A percentile compares a stretch with the other conserved stretches of the same genome.
Evolutionary conservation across 2,113 vertebrate species (phyloP).

Genomic region (Mastomys coucha): DNA sequence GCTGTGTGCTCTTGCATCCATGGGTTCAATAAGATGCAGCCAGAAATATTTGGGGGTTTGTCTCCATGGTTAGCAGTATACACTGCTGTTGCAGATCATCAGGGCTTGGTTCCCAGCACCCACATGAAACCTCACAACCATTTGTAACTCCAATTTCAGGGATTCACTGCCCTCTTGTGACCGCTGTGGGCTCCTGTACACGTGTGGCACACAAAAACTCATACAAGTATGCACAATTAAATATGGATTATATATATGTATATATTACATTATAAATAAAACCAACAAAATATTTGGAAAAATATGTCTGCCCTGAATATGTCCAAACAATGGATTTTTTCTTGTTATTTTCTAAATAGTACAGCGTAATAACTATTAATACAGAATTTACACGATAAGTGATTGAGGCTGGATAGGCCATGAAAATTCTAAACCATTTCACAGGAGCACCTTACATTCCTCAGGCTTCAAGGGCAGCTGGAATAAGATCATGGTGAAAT

Average conservation of each 20-base stretch:
- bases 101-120: neutral
- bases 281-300: neutral
- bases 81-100: neutral
- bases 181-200: neutral
- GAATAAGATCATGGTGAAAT: conserved; percentile 6
- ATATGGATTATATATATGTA: neutral
- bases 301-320: neutral
- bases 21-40: neutral
- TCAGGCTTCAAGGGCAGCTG: neutral
- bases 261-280: neutral
- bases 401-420: neutral
- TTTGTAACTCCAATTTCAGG: neutral
- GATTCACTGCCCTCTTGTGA: neutral
- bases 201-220: neutral
- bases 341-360: neutral
- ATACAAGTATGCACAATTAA: neutral
- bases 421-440: neutral
- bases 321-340: neutral
- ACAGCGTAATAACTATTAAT: neutral
- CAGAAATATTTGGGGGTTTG: neutral
- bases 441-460: neutral
- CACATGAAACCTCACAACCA: neutral
- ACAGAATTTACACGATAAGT: neutral
- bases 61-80: neutral
- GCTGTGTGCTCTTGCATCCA: neutral